A percentile compares a stretch with the other conserved stretches of the same genome.
Conservation (phyloP, 1,140 invertebrate species). For the Brachionus paranguensis region DNA sequence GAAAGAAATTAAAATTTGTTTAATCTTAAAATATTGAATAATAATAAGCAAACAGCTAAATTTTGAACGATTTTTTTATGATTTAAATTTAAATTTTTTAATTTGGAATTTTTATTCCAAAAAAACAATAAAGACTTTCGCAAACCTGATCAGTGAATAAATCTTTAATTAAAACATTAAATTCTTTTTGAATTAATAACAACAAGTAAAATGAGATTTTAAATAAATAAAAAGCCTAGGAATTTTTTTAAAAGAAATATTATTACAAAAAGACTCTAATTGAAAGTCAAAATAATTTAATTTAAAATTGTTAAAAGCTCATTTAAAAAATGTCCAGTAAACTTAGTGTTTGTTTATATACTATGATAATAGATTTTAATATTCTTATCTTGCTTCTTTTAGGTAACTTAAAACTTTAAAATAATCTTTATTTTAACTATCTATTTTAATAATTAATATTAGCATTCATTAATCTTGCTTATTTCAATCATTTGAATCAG, state of each 20-base stretch:
- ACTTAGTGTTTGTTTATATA: not conserved
- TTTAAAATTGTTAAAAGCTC: not conserved
- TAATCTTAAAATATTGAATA: not conserved
- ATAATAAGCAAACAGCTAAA: not conserved
- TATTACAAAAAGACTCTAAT: too few species aligned
- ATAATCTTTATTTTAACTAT: too few species aligned
- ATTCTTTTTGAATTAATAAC: not conserved
- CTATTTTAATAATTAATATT: too few species aligned
- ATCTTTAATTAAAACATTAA: not conserved
- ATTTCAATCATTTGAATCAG: not conserved
- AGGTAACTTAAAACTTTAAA: not conserved
- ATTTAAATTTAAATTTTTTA: not conserved
- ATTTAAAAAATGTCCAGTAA: not conserved
- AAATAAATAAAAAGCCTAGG: not conserved
- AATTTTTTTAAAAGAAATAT: too few species aligned
- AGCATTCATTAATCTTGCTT: not conserved
- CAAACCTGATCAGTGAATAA: not conserved
- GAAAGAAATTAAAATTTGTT: not conserved
- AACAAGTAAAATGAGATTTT: too few species aligned
- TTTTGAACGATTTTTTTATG: not conserved
- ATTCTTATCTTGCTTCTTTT: not conserved
- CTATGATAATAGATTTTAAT: not conserved
- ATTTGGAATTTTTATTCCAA: not conserved
- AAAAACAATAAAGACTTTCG: too few species aligned
- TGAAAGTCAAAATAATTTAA: too few species aligned